These are phyloP conservation scores for Lithophane ornitopus DNA, from an alignment of 2,888 invertebrate species.

Conservation along the genomic window DNA sequence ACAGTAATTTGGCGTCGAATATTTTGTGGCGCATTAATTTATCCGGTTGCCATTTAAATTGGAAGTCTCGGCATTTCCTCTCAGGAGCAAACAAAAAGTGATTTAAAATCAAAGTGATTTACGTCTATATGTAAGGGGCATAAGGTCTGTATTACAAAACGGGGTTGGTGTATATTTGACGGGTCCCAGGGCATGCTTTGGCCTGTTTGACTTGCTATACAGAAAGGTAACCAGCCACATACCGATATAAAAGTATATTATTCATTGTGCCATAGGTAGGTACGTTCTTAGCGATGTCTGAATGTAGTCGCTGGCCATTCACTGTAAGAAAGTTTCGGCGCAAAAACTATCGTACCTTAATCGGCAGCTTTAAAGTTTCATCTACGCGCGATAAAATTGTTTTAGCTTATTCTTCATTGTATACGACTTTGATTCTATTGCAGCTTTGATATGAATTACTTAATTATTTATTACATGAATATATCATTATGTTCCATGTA, in stretches of 20 bases:
- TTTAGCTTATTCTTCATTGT: neutral
- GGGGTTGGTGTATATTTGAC: slow-evolving; percentile 77
- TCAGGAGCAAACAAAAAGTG: slow-evolving; percentile 79
- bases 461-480: slow-evolving; percentile 17
- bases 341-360: slow-evolving; percentile 72
- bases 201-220: slow-evolving; percentile 69
- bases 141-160: slow-evolving; percentile 77
- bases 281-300: slow-evolving; percentile 32
- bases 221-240: slow-evolving; percentile 78
- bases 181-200: slow-evolving; percentile 75
- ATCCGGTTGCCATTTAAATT: slow-evolving; percentile 82
- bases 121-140: slow-evolving; percentile 68
- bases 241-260: slow-evolving; percentile 79
- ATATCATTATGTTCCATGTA: neutral
- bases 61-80: slow-evolving; percentile 84
- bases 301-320: slow-evolving; percentile 72
- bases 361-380: slow-evolving; percentile 51
- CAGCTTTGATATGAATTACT: slow-evolving; percentile 1
- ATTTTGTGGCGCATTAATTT: slow-evolving; percentile 73
- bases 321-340: slow-evolving; percentile 70
- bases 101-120: slow-evolving; percentile 65
- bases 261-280: slow-evolving; percentile 59
- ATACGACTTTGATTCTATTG: no score
- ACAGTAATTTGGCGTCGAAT: slow-evolving; percentile 55
- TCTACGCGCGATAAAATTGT: slow-evolving; percentile 36